Percentiles rank a stretch among this genome's conserved stretches.
These are phyloP conservation scores for Microplitis manilae DNA, from an alignment of 2,888 invertebrate species.

Conservation along the genomic window DNA sequence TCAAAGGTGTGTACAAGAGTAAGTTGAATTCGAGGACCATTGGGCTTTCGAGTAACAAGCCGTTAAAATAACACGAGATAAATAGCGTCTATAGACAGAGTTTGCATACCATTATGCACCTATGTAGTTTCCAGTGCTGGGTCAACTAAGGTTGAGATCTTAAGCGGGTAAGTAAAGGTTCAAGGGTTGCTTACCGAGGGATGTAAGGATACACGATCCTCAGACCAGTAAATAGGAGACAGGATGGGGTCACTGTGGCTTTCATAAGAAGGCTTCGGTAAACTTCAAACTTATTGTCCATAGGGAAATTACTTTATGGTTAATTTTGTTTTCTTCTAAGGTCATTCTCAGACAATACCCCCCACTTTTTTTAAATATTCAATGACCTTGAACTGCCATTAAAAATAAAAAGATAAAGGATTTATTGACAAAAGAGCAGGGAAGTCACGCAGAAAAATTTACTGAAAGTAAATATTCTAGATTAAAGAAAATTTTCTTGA, in stretches of 20 bases:
- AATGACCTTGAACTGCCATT: too few relatives aligned
- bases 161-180: constrained; percentile 2
- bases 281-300: not conserved
- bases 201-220: constrained; percentile 7
- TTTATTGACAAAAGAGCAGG: too few relatives aligned
- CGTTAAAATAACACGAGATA: constrained; percentile 30
- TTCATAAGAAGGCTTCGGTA: not conserved
- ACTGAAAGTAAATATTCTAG: too few relatives aligned
- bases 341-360: too few relatives aligned
- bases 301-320: constrained; percentile 7
- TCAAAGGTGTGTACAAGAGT: constrained; percentile 10
- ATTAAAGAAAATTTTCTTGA: too few relatives aligned
- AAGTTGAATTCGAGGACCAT: constrained; percentile 6
- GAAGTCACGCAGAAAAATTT: too few relatives aligned
- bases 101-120: constrained; percentile 49
- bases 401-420: too few relatives aligned
- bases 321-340: not conserved
- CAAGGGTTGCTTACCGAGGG: constrained; percentile 10
- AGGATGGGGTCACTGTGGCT: constrained; percentile 6
- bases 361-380: too few relatives aligned
- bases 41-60: not conserved
- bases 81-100: constrained; percentile 47
- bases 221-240: constrained; percentile 1
- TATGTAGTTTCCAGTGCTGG: constrained; percentile 52
- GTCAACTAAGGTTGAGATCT: constrained; percentile 38